These are phyloP conservation scores for Tetranychus piercei DNA, from an alignment of 2,888 invertebrate genomes.

Conservation along the genomic window DNA sequence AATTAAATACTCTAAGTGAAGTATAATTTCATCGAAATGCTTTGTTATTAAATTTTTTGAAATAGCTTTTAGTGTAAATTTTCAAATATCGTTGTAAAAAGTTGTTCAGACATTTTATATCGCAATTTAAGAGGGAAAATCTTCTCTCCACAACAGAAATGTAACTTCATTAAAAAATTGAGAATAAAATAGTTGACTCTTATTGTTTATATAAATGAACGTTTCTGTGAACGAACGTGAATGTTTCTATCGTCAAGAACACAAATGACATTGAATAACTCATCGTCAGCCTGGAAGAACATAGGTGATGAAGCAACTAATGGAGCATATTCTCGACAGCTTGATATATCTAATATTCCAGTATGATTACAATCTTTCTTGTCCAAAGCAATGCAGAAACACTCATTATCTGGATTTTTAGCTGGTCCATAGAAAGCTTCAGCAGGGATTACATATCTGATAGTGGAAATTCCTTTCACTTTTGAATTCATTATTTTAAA, in stretches of 20 bases:
- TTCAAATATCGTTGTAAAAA: too few relatives aligned
- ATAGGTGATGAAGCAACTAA: constrained; percentile 19
- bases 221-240: too few relatives aligned
- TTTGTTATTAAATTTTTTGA: too few relatives aligned
- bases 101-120: too few relatives aligned
- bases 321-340: constrained; percentile 18
- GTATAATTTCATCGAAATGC: too few relatives aligned
- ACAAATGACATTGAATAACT: not conserved
- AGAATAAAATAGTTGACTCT: too few relatives aligned
- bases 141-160: too few relatives aligned
- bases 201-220: too few relatives aligned
- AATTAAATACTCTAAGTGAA: too few relatives aligned
- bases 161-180: too few relatives aligned
- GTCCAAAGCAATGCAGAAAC: constrained; percentile 12
- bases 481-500: constrained; percentile 2
- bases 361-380: constrained; percentile 25
- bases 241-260: constrained; percentile 16
- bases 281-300: constrained; percentile 14
- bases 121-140: too few relatives aligned
- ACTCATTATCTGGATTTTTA: constrained; percentile 15
- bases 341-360: constrained; percentile 27
- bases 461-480: constrained; percentile 8
- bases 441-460: constrained; percentile 14
- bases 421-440: constrained; percentile 18
- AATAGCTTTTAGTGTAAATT: too few relatives aligned